Conservation (phyloP, 2,888 invertebrate species). For the Drosophila recens region DNA sequence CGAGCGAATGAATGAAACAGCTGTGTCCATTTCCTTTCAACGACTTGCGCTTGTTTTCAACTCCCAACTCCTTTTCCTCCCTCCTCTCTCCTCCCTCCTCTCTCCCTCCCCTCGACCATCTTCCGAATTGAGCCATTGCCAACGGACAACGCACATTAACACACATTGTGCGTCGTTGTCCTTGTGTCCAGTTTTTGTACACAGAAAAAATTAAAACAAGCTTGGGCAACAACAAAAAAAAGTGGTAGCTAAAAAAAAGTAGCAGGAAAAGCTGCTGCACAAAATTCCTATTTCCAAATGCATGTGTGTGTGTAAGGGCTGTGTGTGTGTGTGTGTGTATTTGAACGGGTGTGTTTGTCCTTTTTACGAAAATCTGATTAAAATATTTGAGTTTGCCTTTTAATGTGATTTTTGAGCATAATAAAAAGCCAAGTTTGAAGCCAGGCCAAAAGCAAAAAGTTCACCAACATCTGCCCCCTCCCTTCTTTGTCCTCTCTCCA, state of each 20-base stretch:
- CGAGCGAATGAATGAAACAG: slow-evolving; percentile 69
- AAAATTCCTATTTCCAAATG: slow-evolving; percentile 54
- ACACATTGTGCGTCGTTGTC: slow-evolving; percentile 72
- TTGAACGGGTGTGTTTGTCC: slow-evolving; percentile 64
- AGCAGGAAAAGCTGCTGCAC: slow-evolving; percentile 38
- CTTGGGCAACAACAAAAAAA: slow-evolving; percentile 25
- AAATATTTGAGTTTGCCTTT: slow-evolving; percentile 84
- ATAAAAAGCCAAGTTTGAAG: slow-evolving; percentile 73
- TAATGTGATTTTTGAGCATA: slow-evolving; percentile 84
- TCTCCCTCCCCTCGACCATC: background rate
- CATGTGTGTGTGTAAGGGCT: slow-evolving; percentile 44
- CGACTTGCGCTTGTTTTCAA: slow-evolving; percentile 42
- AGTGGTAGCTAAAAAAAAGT: background rate
- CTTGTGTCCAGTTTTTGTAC: slow-evolving; percentile 47
- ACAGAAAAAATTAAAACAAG: slow-evolving; percentile 55
- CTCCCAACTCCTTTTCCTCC: slow-evolving; percentile 25
- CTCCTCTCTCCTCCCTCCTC: slow-evolving; percentile 33
- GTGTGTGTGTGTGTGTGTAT: slow-evolving; percentile 47
- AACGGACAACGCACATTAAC: slow-evolving; percentile 74
- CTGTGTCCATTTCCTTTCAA: slow-evolving; percentile 79
- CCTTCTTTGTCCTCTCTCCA: background rate
- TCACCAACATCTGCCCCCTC: slow-evolving; percentile 31
- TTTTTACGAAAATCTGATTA: slow-evolving; percentile 84
- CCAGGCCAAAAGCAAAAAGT: slow-evolving; percentile 56
- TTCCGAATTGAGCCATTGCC: slow-evolving; percentile 46